Evolutionary conservation across 2,888 invertebrate genomes (phyloP), one percentile per base, ranked within the genome.

Genomic region (Nomada fabriciana): DNA sequence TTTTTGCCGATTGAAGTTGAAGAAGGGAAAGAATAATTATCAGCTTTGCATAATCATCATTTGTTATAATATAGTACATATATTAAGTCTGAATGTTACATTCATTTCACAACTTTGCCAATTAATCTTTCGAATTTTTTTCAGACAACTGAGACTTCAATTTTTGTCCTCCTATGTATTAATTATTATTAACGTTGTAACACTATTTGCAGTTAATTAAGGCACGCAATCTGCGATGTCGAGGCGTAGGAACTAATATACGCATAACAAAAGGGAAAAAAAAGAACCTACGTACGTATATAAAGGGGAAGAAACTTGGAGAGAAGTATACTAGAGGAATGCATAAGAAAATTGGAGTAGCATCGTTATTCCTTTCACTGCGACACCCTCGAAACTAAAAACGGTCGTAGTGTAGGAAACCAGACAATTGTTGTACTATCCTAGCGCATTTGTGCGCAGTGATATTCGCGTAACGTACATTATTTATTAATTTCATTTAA

Each of bases 301-400:
- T 57, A 61, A 29, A 18, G 10, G 60, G 36, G 36, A 50, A 29
- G 11, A 55, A 60, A 18, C 25, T 15, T 13, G 20, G 70, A 23
- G 60, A 71, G 50, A 36, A 74, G 76, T 20, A 43, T 74, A 29
- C 57, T 61, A 65, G 76, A 77, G 63, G 50, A 63, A 59, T 47
- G 60, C 60, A 60, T 60, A 47, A 61, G 70, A 71, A 71, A 71
- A 71, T 61, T 71, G 70, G 70, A 71, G 70, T 60, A 71, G 70
- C 70, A 52, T 71, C 70, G 70, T 71, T 71, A 71, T 60, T 60
- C 70, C 70, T 60, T 71, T 71, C 70, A 71, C 20, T 7, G 36
- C 60, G 60, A 71, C 60, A 71, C 70, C 36, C 70, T 71, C 47
- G 15, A 71, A 71, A 20, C 70, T 70, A 18, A 50, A 71, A 71